A percentile compares a stretch with the other conserved stretches of the same genome.
phyloP scores from a whole-genome alignment of 2,797 vertebrate genomes.

The Hafferia zeledoni region DNA sequence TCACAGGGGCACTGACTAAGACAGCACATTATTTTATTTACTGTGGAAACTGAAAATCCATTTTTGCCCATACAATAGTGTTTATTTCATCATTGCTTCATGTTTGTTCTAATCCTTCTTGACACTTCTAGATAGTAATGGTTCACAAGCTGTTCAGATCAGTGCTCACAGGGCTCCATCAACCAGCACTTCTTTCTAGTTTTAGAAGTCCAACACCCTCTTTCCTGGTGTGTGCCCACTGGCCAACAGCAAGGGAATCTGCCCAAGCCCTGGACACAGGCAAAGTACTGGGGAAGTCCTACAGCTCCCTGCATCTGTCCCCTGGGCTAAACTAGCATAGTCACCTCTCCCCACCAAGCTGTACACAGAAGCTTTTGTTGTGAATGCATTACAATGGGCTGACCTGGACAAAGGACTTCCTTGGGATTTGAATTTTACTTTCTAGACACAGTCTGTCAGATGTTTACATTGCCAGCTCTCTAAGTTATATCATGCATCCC shows the following conservation, averaged over 20 bases:
- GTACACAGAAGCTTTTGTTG: background rate
- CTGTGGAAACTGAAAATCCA: constrained; percentile 76
- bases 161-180: constrained; percentile 5
- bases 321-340: background rate
- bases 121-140: constrained; percentile 72
- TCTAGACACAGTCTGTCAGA: background rate
- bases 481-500: background rate
- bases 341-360: background rate
- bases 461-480: background rate
- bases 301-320: background rate
- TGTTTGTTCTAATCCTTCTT: constrained; percentile 77
- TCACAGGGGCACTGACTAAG: constrained; percentile 68
- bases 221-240: background rate
- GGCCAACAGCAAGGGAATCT: background rate
- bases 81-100: constrained; percentile 74
- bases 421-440: background rate
- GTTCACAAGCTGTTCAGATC: constrained; percentile 68
- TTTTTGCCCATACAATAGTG: constrained; percentile 75
- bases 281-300: background rate
- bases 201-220: background rate
- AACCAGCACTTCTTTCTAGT: background rate
- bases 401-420: background rate
- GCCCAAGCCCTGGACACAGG: background rate
- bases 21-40: constrained; percentile 73
- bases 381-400: background rate